phyloP scores from a whole-genome alignment of 2,113 vertebrate species.

The Ornithorhynchus anatinus region DNA sequence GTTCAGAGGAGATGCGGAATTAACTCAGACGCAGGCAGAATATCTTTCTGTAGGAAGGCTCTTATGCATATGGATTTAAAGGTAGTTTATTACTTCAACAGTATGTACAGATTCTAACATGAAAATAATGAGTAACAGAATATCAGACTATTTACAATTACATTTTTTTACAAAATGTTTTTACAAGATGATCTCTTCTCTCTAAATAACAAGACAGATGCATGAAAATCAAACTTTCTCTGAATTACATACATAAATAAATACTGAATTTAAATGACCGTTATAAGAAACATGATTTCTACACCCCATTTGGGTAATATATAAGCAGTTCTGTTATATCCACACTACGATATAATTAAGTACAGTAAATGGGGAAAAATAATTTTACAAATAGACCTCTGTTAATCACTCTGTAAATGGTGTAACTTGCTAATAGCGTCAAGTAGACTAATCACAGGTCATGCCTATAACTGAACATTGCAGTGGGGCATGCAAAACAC shows the following conservation, averaged over 20 bases:
- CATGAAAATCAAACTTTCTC: conserved; percentile 71
- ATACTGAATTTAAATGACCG: conserved; percentile 87
- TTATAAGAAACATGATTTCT: conserved; percentile 79
- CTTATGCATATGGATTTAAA: conserved; percentile 37
- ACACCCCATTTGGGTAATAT: conserved; percentile 78
- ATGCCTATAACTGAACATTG: conserved; percentile 79
- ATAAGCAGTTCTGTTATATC: conserved; percentile 69
- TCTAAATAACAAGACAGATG: conserved; percentile 74
- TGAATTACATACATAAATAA: conserved; percentile 94
- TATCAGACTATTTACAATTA: conserved; percentile 90
- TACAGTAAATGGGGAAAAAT: conserved; percentile 74
- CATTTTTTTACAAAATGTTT: conserved; percentile 87
- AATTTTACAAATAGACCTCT: conserved; percentile 79
- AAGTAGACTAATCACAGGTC: conserved; percentile 75
- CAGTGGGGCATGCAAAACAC: conserved; percentile 83
- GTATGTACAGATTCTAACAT: conserved; percentile 90
- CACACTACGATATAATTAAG: conserved; percentile 78
- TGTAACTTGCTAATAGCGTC: conserved; percentile 79
- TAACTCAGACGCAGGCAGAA: not conserved
- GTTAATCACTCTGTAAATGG: conserved; percentile 80
- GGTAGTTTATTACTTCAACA: conserved; percentile 89
- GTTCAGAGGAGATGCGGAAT: not conserved
- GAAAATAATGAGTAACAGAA: conserved; percentile 82
- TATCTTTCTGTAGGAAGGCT: not conserved
- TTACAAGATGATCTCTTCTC: conserved; percentile 79